Conservation (phyloP, 2,113 vertebrate genomes). For the Mesocricetus auratus region DNA sequence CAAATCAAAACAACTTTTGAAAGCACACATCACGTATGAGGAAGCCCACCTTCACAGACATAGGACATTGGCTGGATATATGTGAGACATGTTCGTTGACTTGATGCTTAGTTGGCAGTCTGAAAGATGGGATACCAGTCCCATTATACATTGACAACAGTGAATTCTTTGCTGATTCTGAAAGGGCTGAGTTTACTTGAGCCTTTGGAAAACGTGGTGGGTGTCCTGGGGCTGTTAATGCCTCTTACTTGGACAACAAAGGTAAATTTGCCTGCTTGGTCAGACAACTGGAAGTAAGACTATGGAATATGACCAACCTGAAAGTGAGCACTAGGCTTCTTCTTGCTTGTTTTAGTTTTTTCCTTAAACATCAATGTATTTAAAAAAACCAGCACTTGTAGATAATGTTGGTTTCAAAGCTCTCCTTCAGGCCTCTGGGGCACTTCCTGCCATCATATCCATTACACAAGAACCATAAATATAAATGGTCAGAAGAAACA, state of each 20-base stretch:
- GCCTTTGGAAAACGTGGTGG: background rate
- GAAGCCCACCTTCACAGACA: slow-evolving; percentile 24
- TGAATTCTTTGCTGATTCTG: slow-evolving; percentile 48
- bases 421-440: background rate
- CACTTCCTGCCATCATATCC: background rate
- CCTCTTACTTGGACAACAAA: background rate
- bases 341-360: background rate
- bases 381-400: background rate
- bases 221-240: background rate
- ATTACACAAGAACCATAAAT: slow-evolving; percentile 43
- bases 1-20: background rate
- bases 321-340: slow-evolving; percentile 4
- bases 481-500: background rate
- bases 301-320: background rate
- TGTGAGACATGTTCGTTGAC: background rate
- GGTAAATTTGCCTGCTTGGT: background rate
- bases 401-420: slow-evolving; percentile 11
- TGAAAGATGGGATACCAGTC: background rate
- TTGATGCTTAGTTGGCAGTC: background rate
- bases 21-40: background rate
- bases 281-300: background rate
- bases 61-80: background rate
- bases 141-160: background rate
- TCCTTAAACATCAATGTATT: background rate
- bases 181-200: background rate